These are phyloP conservation scores for Neelides sp. DNA, from an alignment of 1,140 invertebrate genomes.

Conservation along the genomic window DNA sequence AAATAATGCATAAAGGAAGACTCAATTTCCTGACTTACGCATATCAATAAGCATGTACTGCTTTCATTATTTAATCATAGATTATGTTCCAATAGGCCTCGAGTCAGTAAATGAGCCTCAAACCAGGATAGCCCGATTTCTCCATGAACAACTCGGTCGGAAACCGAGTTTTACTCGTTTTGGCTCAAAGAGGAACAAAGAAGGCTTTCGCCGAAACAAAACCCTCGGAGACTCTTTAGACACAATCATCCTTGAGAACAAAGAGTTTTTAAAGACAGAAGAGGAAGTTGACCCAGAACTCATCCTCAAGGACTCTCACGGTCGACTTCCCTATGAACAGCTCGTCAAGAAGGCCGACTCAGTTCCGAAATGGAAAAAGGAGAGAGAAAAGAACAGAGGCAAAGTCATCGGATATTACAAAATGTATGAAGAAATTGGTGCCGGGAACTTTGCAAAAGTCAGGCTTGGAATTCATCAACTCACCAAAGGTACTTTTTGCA, in stretches of 20 bases:
- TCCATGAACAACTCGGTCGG: neutral
- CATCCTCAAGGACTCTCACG: neutral
- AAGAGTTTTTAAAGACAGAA: neutral
- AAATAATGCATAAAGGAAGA: too few relatives aligned
- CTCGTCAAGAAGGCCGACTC: constrained; percentile 16
- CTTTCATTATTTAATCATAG: too few relatives aligned
- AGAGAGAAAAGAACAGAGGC: constrained; percentile 49
- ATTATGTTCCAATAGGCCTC: too few relatives aligned
- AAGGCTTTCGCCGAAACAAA: neutral
- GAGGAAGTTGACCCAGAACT: neutral
- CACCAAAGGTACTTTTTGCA: constrained; percentile 54
- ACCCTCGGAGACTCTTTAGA: neutral
- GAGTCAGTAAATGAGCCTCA: too few relatives aligned
- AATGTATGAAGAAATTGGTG: constrained; percentile 57
- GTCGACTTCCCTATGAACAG: constrained; percentile 16
- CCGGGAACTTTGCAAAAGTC: constrained; percentile 81
- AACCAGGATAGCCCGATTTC: constrained; percentile 5
- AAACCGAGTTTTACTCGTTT: neutral
- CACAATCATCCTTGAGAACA: neutral
- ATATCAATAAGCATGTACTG: too few relatives aligned
- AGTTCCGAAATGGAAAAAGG: constrained; percentile 44
- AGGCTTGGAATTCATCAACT: constrained; percentile 70
- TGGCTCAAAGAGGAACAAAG: neutral
- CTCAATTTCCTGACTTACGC: too few relatives aligned
- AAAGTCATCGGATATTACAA: constrained; percentile 55